phyloP scores from a whole-genome alignment of 1,140 invertebrate species.

The Acromyrmex echinatior region DNA sequence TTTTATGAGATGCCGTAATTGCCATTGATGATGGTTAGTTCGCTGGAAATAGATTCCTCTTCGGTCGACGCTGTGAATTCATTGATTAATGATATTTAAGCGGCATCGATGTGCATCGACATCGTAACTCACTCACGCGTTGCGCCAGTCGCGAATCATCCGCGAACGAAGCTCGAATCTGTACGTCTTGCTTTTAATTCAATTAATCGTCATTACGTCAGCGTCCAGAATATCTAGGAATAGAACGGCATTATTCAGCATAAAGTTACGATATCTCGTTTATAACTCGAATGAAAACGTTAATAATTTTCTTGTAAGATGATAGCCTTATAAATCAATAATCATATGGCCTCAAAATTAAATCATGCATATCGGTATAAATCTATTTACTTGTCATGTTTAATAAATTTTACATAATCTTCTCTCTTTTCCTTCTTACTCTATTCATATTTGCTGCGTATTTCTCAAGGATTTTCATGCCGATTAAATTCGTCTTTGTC shows the following conservation, averaged over 20 bases:
- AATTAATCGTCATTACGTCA: slow-evolving; percentile 39
- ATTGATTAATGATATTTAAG: slow-evolving; percentile 53
- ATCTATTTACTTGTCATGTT: slow-evolving; percentile 34
- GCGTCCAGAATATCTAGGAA: slow-evolving; percentile 7
- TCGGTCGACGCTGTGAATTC: slow-evolving; percentile 13
- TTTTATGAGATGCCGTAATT: slow-evolving; percentile 55
- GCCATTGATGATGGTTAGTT: slow-evolving; percentile 29
- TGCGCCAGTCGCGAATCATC: neutral
- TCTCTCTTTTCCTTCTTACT: neutral
- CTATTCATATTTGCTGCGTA: neutral
- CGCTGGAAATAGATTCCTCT: slow-evolving; percentile 49
- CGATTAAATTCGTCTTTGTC: neutral
- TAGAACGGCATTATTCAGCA: neutral
- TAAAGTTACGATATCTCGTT: slow-evolving; percentile 4
- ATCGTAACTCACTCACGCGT: neutral
- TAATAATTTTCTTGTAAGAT: slow-evolving; percentile 35
- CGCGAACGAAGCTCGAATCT: neutral
- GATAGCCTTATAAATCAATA: slow-evolving; percentile 44
- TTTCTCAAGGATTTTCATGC: neutral
- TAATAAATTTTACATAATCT: slow-evolving; percentile 18
- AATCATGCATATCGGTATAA: slow-evolving; percentile 43
- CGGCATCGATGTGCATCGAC: neutral
- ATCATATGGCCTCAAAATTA: slow-evolving; percentile 21
- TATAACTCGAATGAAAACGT: slow-evolving; percentile 25
- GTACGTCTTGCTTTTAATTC: slow-evolving; percentile 28